Evolutionary conservation across 2,797 vertebrate species (phyloP), one percentile per base, ranked within the genome.

Genomic region (Philypnodon macrostomus): DNA sequence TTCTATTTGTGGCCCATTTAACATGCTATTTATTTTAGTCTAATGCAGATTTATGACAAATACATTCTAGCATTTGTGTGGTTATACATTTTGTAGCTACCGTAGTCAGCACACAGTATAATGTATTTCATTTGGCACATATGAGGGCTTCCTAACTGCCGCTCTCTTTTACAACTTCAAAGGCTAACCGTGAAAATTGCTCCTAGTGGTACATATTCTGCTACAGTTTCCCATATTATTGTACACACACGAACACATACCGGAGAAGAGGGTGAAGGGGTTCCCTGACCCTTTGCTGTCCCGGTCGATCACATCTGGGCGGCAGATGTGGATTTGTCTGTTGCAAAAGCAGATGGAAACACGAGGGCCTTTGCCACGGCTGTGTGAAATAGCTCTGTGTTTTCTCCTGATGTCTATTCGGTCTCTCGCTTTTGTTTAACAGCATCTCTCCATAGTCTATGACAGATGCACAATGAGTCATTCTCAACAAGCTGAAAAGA

Each of bases 281-380:
- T 89, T 90, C 79, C 89, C 90, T 90, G 88, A 90, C 87, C 90
- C 80, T 75, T 80, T 9, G 48, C 58, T 89, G 86, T 89, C 77
- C 87, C 73, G 76, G 62, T 38, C 21, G 50, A 41, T 39, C 52
- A 87, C 88, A 91, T 90, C 85, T 91, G 88, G 77, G 67, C 14
- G 74, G 83, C 88, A 90, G 83, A 89, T 90, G 87, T 85, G 60
- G 16, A 59, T 65, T 70, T 73, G 81, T 77, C 47, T 77, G 75
- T 81, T 82, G 75, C 70, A 87, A 80, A 65, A 83, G 77, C 83
- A 81, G 72, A 84, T 88, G 84, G 77, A 86, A 88, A 84, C 73
- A 85, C 69, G 49, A 64, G 70, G 73, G 68, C 59, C 73, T 70
- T n/a, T 73, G 68, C 59, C 53, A 83, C 78, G 72, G 68, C 80